These are phyloP conservation scores for Cosmorhoe ocellata DNA, from an alignment of 2,888 invertebrate species.

Conservation along the genomic window DNA sequence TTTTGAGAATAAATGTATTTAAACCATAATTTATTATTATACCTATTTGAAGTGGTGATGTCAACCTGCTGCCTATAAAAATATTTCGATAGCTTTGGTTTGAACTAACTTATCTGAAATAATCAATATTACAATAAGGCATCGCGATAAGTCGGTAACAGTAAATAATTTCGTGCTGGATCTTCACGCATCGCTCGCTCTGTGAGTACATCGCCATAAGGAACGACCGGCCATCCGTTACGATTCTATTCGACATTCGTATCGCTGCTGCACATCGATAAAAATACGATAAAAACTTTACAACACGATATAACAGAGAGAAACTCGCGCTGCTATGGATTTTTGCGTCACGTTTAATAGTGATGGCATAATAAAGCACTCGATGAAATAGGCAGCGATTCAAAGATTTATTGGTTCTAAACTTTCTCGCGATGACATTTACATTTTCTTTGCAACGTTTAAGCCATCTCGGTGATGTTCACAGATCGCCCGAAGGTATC, in stretches of 20 bases:
- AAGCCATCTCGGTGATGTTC: no score
- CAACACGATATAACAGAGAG: conserved; percentile 34
- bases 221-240: conserved; percentile 44
- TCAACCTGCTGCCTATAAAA: conserved; percentile 8
- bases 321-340: conserved; percentile 29
- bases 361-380: conserved; percentile 23
- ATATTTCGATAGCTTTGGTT: conserved; percentile 2
- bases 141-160: conserved; percentile 37
- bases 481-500: no score
- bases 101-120: conserved; percentile 34
- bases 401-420: conserved; percentile 25
- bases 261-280: conserved; percentile 42
- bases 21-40: no score
- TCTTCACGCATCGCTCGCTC: conserved; percentile 52
- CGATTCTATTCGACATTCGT: conserved; percentile 41
- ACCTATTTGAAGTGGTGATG: not conserved
- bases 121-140: conserved; percentile 34
- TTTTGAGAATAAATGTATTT: no score
- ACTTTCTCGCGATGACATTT: conserved; percentile 17
- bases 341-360: conserved; percentile 28
- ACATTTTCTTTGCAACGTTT: conserved; percentile 12
- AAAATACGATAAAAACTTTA: conserved; percentile 39
- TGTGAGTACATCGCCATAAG: conserved; percentile 47
- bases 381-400: conserved; percentile 19
- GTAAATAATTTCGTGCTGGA: conserved; percentile 45